phyloP scores from a whole-genome alignment of 2,797 vertebrate genomes.

The Hylomyscus alleni region DNA sequence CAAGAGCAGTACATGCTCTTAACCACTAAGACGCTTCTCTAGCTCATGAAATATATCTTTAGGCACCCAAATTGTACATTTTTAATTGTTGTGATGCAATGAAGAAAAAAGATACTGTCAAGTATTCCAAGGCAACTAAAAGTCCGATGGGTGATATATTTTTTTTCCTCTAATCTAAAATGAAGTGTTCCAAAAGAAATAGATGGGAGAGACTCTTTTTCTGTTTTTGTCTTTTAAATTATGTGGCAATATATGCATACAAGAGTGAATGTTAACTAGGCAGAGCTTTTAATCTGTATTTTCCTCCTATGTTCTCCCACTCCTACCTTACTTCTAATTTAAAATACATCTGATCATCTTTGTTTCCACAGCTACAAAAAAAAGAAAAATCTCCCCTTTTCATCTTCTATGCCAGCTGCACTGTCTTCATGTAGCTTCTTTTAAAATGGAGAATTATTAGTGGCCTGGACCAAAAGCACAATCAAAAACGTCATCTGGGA shows the following conservation, averaged over 20 bases:
- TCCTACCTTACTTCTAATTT: conserved; percentile 20
- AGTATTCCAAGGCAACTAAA: not conserved
- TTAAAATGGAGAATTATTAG: conserved; percentile 43
- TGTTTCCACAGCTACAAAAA: conserved; percentile 59
- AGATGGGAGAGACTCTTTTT: not conserved
- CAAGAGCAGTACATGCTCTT: not conserved
- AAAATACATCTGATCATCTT: not conserved
- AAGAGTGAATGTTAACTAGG: not conserved
- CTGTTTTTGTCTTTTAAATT: conserved; percentile 53
- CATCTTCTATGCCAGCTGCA: not conserved
- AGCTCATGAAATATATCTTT: not conserved
- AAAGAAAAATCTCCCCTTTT: conserved; percentile 57
- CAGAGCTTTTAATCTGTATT: not conserved
- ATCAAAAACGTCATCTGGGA: conserved; percentile 36
- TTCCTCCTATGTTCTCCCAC: not conserved
- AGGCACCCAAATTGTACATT: conserved; percentile 53
- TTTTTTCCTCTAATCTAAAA: conserved; percentile 40
- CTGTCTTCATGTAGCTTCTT: conserved; percentile 37
- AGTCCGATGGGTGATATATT: not conserved
- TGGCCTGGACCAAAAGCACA: not conserved
- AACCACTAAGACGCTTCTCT: not conserved
- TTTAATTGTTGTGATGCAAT: not conserved
- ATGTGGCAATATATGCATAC: not conserved
- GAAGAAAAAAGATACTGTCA: not conserved
- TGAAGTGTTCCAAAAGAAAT: conserved; percentile 18